Evolutionary conservation across 2,797 vertebrate genomes (phyloP), one percentile per base, ranked within the genome.

Genomic region (Cirrhinus molitorella): DNA sequence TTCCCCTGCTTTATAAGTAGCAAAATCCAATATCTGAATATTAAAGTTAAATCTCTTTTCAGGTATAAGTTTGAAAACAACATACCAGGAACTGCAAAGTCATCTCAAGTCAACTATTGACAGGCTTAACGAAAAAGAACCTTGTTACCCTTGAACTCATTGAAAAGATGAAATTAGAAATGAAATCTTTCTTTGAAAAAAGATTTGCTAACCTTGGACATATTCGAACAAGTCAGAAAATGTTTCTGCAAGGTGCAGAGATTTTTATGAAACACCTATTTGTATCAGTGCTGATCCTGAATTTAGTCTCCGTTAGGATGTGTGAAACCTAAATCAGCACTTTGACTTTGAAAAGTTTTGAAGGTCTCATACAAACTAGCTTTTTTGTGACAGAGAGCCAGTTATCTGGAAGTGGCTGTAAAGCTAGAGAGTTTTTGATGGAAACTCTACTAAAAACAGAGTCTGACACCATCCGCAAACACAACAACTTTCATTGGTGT

Each of bases 21-120:
- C 53, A 43, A 57, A 73, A 25, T 57, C 4, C 21, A 75, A 40
- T 40, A 57, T 40, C 34, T 40, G 21, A 71, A 2, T 5, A 79
- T 79, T 55, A 82, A 86, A 89, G 85, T 90, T 90, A 82, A 90
- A 89, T 87, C 89, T 85, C 23, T 90, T 89, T 78, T 81, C 31
- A 57, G 8, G 7, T 74, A 57, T 13, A 43, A 57, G 51, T 75
- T 43, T 75, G 14, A 75, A 75, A 75, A 75, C 31, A 40, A 57
- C 51, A 40, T 91, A 91, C 91, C 88, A 87, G 31, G 86, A 92
- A 93, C 83, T 86, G 83, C 66, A 77, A 90, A 89, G 86, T 92
- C 81, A 88, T 76, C 28, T 49, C 79, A 87, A 90, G 90, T 91
- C 87, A 88, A 85, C 85, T 88, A 94, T 92, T 80, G 92, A 92